phyloP scores from a whole-genome alignment of 1,140 invertebrate genomes.

The Aphidius gifuensis region DNA sequence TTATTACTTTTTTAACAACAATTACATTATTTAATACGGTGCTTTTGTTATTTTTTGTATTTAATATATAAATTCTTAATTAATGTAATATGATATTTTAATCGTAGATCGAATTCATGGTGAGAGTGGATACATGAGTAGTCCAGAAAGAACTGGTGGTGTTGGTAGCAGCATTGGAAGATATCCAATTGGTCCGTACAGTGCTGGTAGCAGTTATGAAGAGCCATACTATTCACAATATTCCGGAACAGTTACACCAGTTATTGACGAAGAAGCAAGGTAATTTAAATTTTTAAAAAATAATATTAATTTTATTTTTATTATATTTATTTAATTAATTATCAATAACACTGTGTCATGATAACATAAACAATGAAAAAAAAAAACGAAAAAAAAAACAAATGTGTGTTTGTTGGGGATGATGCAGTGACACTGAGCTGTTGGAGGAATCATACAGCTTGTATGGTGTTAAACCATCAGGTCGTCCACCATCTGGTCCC shows the following conservation, averaged over 20 bases:
- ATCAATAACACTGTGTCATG: not conserved
- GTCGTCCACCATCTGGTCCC: conserved; percentile 58
- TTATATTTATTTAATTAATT: conserved; percentile 20
- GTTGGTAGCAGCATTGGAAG: conserved; percentile 43
- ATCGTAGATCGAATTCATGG: conserved; percentile 57
- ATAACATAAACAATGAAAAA: not conserved
- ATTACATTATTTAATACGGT: too few relatives aligned
- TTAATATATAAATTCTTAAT: too few relatives aligned
- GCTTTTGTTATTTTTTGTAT: too few relatives aligned
- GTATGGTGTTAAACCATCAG: conserved; percentile 71
- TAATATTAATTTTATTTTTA: conserved; percentile 17
- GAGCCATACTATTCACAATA: conserved; percentile 85
- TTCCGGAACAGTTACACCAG: conserved; percentile 77
- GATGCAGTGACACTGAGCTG: conserved; percentile 68
- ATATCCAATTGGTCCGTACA: conserved; percentile 50
- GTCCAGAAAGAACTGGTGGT: conserved; percentile 69
- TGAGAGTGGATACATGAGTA: conserved; percentile 81
- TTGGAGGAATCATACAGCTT: conserved; percentile 76
- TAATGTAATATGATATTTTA: not conserved
- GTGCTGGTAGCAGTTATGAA: conserved; percentile 67
- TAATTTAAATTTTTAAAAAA: conserved; percentile 42
- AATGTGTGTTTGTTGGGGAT: conserved; percentile 39
- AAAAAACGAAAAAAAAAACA: not conserved
- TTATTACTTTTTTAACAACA: too few relatives aligned
- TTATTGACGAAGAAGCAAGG: conserved; percentile 89